Base-by-base conservation (phyloP, 2,113 vertebrate genomes). In the Labeo rohita region DNA sequence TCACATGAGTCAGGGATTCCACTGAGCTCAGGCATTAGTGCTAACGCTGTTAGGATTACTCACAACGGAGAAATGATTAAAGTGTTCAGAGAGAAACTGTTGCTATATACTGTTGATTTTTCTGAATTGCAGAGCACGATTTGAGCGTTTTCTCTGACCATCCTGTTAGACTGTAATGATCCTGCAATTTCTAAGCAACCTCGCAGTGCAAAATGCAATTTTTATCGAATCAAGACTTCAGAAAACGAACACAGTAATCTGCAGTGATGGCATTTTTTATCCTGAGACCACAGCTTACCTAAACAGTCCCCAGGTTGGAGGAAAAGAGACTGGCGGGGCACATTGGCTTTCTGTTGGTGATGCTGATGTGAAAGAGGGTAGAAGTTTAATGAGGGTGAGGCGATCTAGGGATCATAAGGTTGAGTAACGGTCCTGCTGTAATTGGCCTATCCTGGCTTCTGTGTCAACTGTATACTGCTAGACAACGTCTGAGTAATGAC, bases 371-470 rank as follows among this genome's bases (percentile, higher is more conserved):
- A 83, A 70, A 49, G 8, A 80, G 77, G 75, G 63, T 52, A 78
- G 43, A 56, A 54, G 85, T 89, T 73, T 87, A 85, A 87, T 83
- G 83, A 85, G 83, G 52, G 84, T 56, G 34, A 70, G 77, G 59
- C 9, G 75, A 87, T 47, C 75, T 70, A 34, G 16, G 56, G 84
- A 79, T 89, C 81, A 72, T 76, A 73, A 86, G 87, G 77, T 70
- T 28, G 86, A 65, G 49, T 66, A 63, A 74, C 72, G 47, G 82
- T 85, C 54, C 23, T 54, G n/a, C 81, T 83, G 56, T 91, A 90
- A 92, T 89, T 89, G 88, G 84, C 84, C 87, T 83, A 45, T 80
- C 83, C 63, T 66, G 80, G 68, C 80, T 70, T 47, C 63, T 2
- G 78, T 80, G 68, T 82, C 84, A 84, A 76, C 59, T 59, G 75